Conservation (phyloP, 2,797 vertebrate species). For the Eupleurogrammus muticus region DNA sequence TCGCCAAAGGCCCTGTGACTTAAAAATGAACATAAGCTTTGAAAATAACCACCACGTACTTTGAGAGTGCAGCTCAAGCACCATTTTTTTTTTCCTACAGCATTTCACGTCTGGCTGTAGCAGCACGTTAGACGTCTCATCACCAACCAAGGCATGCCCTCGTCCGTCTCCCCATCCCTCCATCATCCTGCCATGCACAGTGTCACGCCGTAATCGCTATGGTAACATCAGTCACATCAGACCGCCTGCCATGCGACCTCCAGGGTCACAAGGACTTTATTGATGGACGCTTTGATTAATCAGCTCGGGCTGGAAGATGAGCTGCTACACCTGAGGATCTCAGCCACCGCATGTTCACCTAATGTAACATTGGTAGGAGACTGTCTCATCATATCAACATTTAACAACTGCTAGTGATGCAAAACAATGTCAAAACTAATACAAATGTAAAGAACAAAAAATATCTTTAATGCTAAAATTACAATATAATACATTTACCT, state of each 20-base stretch:
- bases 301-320: constrained; percentile 33
- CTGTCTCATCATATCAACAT: constrained; percentile 3
- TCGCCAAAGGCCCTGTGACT: constrained; percentile 20
- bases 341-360: constrained; percentile 13
- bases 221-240: constrained; percentile 67
- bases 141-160: constrained; percentile 15
- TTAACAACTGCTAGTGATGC: constrained; percentile 9
- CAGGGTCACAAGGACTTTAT: constrained; percentile 59
- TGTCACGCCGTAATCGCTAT: constrained; percentile 55
- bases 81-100: not conserved
- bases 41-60: constrained; percentile 8
- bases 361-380: constrained; percentile 16
- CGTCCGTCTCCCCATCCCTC: constrained; percentile 38
- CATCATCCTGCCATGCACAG: constrained; percentile 34
- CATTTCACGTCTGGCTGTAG: constrained; percentile 2
- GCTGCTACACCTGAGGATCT: constrained; percentile 40
- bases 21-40: constrained; percentile 23
- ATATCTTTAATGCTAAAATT: not conserved
- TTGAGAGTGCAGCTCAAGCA: constrained; percentile 5
- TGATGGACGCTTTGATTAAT: constrained; percentile 56
- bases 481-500: not conserved
- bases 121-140: constrained; percentile 28
- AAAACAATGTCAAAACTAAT: not conserved
- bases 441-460: too few relatives aligned
- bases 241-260: constrained; percentile 50